Percentiles rank a stretch among this genome's conserved stretches.
Conservation (phyloP, 1,140 invertebrate genomes). For the Rhizoglyphus robini region DNA sequence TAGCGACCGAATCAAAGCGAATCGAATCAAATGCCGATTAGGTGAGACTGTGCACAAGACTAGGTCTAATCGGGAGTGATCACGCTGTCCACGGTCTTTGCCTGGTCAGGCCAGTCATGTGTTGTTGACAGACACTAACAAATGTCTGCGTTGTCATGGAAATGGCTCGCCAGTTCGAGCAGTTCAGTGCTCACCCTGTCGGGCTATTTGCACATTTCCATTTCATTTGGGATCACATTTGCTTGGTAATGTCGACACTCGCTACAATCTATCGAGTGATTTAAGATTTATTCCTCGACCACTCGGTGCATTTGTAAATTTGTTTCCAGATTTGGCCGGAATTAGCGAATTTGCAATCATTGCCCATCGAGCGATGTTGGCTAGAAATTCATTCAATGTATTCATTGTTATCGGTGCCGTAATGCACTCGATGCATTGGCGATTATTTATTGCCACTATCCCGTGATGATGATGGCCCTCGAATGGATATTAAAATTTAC, state of each 20-base stretch:
- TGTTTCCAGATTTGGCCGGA: neutral
- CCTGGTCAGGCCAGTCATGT: neutral
- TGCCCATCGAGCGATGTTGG: neutral
- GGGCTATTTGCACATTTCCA: neutral
- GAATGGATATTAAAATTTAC: neutral
- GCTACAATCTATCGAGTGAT: neutral
- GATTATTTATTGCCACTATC: conserved; percentile 6
- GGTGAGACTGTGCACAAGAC: neutral
- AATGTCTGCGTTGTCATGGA: neutral
- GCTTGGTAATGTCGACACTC: neutral
- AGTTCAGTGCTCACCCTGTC: neutral
- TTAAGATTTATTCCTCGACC: neutral
- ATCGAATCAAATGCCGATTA: conserved; percentile 2
- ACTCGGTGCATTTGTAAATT: neutral
- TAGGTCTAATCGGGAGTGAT: too few species aligned
- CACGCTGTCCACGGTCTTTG: too few species aligned
- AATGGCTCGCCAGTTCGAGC: neutral
- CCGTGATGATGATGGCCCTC: neutral
- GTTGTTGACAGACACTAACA: neutral
- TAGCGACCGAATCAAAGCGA: neutral
- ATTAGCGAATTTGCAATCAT: neutral
- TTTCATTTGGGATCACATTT: neutral
- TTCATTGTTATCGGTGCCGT: neutral
- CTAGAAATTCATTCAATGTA: neutral
- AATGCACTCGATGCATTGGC: conserved; percentile 5